phyloP scores from a whole-genome alignment of 2,113 vertebrate genomes.

The Hemichromis elongatus region DNA sequence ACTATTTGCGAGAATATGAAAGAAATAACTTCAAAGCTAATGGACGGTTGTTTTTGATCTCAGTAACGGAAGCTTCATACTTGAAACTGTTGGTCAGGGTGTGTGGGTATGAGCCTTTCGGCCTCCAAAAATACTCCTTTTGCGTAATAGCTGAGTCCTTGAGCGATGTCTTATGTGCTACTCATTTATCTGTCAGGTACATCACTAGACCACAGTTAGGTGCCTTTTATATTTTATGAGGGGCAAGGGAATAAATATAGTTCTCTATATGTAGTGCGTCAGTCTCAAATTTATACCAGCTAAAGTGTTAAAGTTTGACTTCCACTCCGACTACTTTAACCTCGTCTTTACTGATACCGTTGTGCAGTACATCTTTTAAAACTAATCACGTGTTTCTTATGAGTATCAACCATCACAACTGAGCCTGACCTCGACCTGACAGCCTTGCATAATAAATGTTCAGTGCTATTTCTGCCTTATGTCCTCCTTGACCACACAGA shows the following conservation, averaged over 20 bases:
- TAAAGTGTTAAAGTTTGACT: not conserved
- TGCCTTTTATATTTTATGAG: constrained; percentile 16
- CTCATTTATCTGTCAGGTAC: not conserved
- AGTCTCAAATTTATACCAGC: not conserved
- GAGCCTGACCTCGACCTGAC: constrained; percentile 47
- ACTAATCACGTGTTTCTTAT: not conserved
- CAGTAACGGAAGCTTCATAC: not conserved
- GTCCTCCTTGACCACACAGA: not conserved
- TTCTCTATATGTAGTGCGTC: not conserved
- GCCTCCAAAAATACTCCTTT: not conserved
- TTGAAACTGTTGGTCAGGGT: not conserved
- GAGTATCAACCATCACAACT: not conserved
- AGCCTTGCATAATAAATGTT: constrained; percentile 62
- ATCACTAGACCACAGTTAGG: not conserved
- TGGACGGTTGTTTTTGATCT: not conserved
- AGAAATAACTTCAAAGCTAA: not conserved
- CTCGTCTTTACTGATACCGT: not conserved
- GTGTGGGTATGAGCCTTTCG: not conserved
- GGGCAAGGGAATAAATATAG: not conserved
- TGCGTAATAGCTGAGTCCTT: not conserved
- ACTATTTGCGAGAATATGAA: not conserved
- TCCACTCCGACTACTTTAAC: not conserved
- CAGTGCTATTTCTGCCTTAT: constrained; percentile 54
- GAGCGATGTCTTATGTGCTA: not conserved
- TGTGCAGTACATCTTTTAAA: constrained; percentile 31